Conservation (phyloP, 1,140 invertebrate genomes). For the Cydia amplana region DNA sequence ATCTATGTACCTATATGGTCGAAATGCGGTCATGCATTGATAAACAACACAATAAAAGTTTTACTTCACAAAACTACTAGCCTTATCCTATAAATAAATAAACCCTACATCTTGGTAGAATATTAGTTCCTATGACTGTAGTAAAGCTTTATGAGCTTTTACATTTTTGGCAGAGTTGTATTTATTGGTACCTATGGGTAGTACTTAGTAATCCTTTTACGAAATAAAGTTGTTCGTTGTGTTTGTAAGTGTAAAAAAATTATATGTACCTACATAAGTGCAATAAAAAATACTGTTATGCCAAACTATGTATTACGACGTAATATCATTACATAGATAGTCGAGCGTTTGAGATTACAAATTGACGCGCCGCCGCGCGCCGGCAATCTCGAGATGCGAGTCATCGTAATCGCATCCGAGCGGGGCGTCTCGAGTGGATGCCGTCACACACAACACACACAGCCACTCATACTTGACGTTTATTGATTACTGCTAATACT, state of each 20-base stretch:
- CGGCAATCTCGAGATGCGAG: constrained; percentile 9
- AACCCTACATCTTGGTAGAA: background rate
- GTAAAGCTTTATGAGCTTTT: no score
- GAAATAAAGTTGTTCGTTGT: no score
- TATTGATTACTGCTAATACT: background rate
- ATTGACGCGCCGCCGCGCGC: background rate
- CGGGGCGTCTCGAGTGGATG: constrained; percentile 3
- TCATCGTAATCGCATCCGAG: constrained; percentile 13
- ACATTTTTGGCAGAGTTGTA: no score
- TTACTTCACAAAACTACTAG: background rate
- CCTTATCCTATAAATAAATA: background rate
- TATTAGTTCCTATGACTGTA: no score
- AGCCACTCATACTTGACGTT: constrained; percentile 2
- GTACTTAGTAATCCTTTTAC: no score
- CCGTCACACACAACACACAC: background rate
- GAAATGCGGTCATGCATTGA: background rate
- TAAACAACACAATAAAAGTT: background rate
- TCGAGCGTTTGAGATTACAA: constrained; percentile 15
- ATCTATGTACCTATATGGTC: no score
- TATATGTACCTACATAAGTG: no score
- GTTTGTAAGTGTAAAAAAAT: no score
- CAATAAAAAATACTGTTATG: no score
- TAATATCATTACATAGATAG: no score
- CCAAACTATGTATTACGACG: no score
- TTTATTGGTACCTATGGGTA: no score